These are phyloP conservation scores for Ormia ochracea DNA, from an alignment of 2,888 invertebrate species.

Conservation along the genomic window DNA sequence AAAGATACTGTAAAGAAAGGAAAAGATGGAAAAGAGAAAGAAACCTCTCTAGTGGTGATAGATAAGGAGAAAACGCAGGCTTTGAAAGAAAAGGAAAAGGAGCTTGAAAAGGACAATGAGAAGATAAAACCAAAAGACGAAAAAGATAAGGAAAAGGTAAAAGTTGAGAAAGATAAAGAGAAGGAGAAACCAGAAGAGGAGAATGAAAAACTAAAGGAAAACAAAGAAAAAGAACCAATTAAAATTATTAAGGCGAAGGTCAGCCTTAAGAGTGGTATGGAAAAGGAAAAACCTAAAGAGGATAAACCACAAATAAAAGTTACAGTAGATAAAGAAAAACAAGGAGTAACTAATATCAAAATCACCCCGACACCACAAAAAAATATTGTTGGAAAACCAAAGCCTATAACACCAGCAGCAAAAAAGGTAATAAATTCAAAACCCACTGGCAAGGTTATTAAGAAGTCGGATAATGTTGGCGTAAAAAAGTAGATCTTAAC, in stretches of 20 bases:
- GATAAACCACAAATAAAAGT: background rate
- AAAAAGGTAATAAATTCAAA: conserved; percentile 21
- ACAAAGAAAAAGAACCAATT: background rate
- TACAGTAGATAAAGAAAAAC: background rate
- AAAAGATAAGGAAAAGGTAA: background rate
- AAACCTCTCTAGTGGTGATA: conserved; percentile 18
- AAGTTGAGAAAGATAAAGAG: background rate
- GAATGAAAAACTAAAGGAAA: background rate
- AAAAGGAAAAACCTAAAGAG: background rate
- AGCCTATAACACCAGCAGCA: conserved; percentile 13
- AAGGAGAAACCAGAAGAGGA: background rate
- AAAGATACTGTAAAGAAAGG: conserved; percentile 47
- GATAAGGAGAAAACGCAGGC: conserved; percentile 20
- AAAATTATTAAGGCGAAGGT: background rate
- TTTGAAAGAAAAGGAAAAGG: conserved; percentile 18
- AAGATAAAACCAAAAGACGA: background rate
- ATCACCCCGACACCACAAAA: background rate
- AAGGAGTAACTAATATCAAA: background rate
- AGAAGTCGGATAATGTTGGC: conserved; percentile 13
- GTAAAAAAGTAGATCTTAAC: conserved; percentile 28
- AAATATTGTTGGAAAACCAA: background rate
- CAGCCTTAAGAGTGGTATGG: background rate
- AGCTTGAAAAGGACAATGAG: background rate
- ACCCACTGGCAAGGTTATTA: conserved; percentile 9
- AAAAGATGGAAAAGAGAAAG: conserved; percentile 64